Evolutionary conservation across 2,113 vertebrate genomes (phyloP), one percentile per base, ranked within the genome.

Genomic region (Monopterus albus): DNA sequence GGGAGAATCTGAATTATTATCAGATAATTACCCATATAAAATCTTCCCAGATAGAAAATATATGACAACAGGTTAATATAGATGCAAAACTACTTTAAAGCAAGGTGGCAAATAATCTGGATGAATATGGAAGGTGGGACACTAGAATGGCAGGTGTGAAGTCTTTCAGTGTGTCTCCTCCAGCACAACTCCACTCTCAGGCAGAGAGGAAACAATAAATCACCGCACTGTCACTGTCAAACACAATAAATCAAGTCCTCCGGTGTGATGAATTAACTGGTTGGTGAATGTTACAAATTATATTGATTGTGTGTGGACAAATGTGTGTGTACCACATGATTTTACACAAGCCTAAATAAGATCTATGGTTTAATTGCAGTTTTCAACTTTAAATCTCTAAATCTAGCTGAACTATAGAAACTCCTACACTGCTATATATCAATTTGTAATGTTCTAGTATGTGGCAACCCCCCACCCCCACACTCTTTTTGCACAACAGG

Each of bases 11-110:
- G 20, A 75, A 53, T 65, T 1, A 23, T 50, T 81, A 75, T 84
- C 72, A 81, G 64, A 82, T 78, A 72, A 84, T 78, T 74, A 64
- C 42, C 40, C 18, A 21, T 6, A 35, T 29, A 26, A 67, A 72
- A 72, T 36, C 23, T 72, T 29, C 65, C 26, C 38, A 67, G 23
- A 33, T 55, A 38, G 9, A 33, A 65, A 61, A 79, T 51, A 18
- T 31, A 18, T 33, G 53, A 40, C 12, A 31, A 42, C 33, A 36
- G 52, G 50, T 70, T 61, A 29, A 66, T 52, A 40, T 15, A 36
- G 14, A 60, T 9, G 5, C 10, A 13, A 23, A 61, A 35, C 26
- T 46, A 1, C 26, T 52, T 2, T 6, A 58, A 47, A 45, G 21
- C n/a, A 12, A 35, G 11, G 10, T 58, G 53, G 40, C 21, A 46